A percentile compares a stretch with the other conserved stretches of the same genome.
Conservation (phyloP, 2,113 vertebrate genomes). For the Tylochromis polylepis region DNA sequence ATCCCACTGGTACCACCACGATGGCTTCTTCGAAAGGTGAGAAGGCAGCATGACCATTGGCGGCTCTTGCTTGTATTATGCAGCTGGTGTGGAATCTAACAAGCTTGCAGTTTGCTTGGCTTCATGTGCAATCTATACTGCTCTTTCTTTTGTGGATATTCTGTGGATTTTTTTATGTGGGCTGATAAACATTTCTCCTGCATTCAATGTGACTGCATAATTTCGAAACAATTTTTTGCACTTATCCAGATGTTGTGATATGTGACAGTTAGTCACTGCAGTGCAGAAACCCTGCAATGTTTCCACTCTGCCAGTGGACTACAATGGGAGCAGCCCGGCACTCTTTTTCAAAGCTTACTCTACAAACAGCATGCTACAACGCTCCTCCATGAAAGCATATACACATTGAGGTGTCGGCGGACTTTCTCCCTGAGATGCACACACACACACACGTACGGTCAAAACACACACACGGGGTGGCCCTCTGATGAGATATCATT, state of each 20-base stretch:
- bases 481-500: conserved; percentile 75
- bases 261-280: conserved; percentile 6
- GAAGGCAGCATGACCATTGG: background rate
- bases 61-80: background rate
- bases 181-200: conserved; percentile 8
- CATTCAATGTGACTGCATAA: background rate
- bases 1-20: conserved; percentile 32
- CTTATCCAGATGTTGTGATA: conserved; percentile 38
- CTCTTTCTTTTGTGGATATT: background rate
- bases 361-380: conserved; percentile 46
- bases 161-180: conserved; percentile 1
- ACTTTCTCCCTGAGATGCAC: conserved; percentile 28
- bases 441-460: background rate
- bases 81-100: background rate
- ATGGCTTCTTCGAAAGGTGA: conserved; percentile 6
- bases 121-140: background rate
- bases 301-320: conserved; percentile 14
- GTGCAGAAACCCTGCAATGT: conserved; percentile 22
- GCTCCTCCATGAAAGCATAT: conserved; percentile 43
- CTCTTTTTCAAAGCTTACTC: conserved; percentile 45
- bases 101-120: background rate
- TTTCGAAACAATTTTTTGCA: background rate
- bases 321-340: background rate
- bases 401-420: conserved; percentile 41
- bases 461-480: conserved; percentile 39